Evolutionary conservation across 37 sponge, comb jelly and placozoan species (phyloP), one percentile per base, ranked within the genome.

Genomic region (Petrosia ficiformis): DNA sequence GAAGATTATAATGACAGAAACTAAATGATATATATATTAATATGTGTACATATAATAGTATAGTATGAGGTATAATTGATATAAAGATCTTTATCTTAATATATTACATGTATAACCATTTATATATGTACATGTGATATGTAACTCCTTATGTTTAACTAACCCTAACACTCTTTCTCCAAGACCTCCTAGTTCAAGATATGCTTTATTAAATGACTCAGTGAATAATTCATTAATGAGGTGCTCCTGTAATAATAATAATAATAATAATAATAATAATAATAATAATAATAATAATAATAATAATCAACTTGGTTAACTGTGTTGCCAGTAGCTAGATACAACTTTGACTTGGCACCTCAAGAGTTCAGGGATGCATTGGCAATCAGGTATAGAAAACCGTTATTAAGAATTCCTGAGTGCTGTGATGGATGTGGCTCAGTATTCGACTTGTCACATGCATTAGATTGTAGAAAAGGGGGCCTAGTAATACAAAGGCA

Each of bases 151-250:
- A n/a, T 54, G 72, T 39, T 3, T 0, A 29, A 26, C 84, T 82
- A 41, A 90, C 91, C 99, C 99, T 39, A 98, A 76, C 11, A 98
- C 99, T 44, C 99, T 79, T 84, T 98, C 99, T 77, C 99, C 99
- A 70, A 87, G 59, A 29, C 94, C 91, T 44, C 96, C 99, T 0
- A 98, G 88, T 2, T 87, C 60, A 41, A 76, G 54, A 74, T 93
- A 95, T 42, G 88, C 80, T 0, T 81, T 76, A 29, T 90, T 83
- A 69, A 92, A 98, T 16, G 42, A 25, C 29, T 77, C 48, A 34
- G 30, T 85, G 75, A 84, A 90, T 2, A 84, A 33, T 2, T 77
- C 70, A 39, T 72, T 78, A 28, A 85, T 65, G 2, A 48, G 56
- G 26, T 44, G 63, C 59, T 68, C 76, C 86, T 84, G 32, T 37